A percentile compares a stretch with the other conserved stretches of the same genome.
phyloP scores from a whole-genome alignment of 2,888 invertebrate species.

The Automeris io region DNA sequence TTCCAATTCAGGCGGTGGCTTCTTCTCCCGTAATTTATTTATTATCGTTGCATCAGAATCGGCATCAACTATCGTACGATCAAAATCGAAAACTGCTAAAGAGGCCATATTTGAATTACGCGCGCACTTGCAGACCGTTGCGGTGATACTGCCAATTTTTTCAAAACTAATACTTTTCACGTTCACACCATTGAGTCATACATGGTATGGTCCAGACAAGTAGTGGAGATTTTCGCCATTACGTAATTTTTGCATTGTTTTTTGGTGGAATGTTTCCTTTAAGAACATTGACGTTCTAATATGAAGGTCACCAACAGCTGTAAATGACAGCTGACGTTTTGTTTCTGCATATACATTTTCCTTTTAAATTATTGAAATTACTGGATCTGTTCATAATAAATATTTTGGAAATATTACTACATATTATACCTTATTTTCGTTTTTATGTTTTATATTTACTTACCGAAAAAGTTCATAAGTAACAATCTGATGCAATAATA shows the following conservation, averaged over 20 bases:
- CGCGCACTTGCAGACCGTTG: slow-evolving; percentile 25
- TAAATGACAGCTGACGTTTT: not conserved
- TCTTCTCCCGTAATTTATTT: slow-evolving; percentile 50
- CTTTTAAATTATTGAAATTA: too few species aligned
- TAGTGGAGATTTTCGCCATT: slow-evolving; percentile 18
- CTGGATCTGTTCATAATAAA: too few species aligned
- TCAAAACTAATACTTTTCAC: slow-evolving; percentile 6
- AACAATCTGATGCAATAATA: not conserved
- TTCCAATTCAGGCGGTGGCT: slow-evolving; percentile 65
- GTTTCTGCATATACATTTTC: too few species aligned
- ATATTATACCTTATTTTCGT: too few species aligned
- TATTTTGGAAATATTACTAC: too few species aligned
- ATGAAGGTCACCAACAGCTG: not conserved
- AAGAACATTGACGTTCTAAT: slow-evolving; percentile 15
- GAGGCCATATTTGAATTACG: slow-evolving; percentile 39
- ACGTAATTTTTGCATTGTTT: slow-evolving; percentile 25
- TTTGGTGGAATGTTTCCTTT: slow-evolving; percentile 9
- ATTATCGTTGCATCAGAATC: slow-evolving; percentile 68
- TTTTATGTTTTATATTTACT: not conserved
- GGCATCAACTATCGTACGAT: slow-evolving; percentile 60
- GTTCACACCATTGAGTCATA: slow-evolving; percentile 17
- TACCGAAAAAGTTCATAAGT: not conserved
- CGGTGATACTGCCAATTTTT: slow-evolving; percentile 24
- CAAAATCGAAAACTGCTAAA: slow-evolving; percentile 66
- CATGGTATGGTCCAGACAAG: slow-evolving; percentile 9